Percentiles rank a stretch among this genome's conserved stretches.
Evolutionary conservation across 2,888 invertebrate genomes (phyloP).

Genomic region (Leptopterna dolabrata): DNA sequence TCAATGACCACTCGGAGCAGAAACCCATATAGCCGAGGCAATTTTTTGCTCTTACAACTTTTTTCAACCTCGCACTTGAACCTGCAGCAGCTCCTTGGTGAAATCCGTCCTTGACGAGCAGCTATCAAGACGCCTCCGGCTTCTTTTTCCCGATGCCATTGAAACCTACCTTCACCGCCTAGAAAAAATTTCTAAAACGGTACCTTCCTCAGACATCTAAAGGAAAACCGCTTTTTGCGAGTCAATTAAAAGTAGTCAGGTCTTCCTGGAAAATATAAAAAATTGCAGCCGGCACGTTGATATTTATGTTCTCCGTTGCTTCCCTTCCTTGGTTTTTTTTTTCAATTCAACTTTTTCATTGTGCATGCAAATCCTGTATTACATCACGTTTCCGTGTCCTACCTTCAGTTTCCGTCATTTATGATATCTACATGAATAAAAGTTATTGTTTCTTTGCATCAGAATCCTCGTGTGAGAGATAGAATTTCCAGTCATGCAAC

Average conservation of each 20-base stretch:
- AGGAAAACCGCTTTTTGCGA: not conserved
- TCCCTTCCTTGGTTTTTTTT: not conserved
- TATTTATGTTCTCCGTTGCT: slow-evolving; percentile 16
- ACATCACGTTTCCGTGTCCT: no score
- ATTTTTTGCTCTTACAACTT: not conserved
- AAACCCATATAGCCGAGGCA: not conserved
- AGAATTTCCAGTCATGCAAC: no score
- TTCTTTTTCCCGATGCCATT: not conserved
- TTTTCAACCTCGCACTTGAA: not conserved
- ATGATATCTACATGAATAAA: no score
- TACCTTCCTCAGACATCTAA: not conserved
- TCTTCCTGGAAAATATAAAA: not conserved
- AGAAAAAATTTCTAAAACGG: not conserved
- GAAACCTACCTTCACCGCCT: not conserved
- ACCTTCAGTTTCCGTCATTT: no score
- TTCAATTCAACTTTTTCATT: no score
- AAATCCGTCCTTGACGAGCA: not conserved
- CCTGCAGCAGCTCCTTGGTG: not conserved
- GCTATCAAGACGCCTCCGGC: not conserved
- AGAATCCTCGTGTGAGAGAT: no score
- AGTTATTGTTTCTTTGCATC: no score
- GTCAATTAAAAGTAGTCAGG: no score
- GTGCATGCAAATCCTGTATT: no score
- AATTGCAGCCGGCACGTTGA: not conserved
- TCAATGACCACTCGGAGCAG: no score